These are phyloP conservation scores for Discoglossus pictus DNA, from an alignment of 2,797 vertebrate species.

Conservation along the genomic window DNA sequence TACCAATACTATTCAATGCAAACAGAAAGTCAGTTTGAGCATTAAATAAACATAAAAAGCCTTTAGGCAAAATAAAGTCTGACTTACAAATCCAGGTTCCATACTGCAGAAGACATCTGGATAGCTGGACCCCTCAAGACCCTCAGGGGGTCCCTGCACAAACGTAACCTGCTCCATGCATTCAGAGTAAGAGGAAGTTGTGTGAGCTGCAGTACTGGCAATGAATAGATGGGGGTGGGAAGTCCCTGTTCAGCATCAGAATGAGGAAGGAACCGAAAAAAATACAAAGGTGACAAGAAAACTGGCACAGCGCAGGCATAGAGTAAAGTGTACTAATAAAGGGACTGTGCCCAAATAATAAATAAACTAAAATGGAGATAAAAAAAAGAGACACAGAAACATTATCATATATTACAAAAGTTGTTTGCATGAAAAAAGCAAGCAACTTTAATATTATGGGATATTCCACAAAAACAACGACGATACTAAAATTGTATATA, in stretches of 20 bases:
- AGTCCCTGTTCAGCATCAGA: constrained; percentile 1
- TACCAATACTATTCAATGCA: too few species aligned
- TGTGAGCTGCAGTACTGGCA: neutral
- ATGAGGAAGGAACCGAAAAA: constrained; percentile 28
- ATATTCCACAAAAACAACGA: too few species aligned
- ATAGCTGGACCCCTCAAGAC: neutral
- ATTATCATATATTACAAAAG: too few species aligned
- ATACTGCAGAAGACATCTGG: constrained; percentile 20
- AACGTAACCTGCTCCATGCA: constrained; percentile 30
- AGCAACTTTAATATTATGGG: too few species aligned
- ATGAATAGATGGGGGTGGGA: constrained; percentile 31
- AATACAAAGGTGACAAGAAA: neutral
- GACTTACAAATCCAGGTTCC: constrained; percentile 41
- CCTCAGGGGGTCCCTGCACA: neutral
- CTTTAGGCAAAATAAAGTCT: neutral
- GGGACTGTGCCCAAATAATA: too few species aligned
- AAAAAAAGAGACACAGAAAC: too few species aligned
- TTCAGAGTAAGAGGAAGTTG: constrained; percentile 29
- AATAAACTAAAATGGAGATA: too few species aligned
- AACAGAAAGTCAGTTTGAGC: constrained; percentile 1
- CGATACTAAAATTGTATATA: too few species aligned
- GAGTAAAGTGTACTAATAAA: too few species aligned
- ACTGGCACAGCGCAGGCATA: neutral
- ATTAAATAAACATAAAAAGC: neutral
- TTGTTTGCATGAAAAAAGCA: too few species aligned